Evolutionary conservation across 1,140 invertebrate genomes (phyloP).

Genomic region (Drosophila chauvacae): DNA sequence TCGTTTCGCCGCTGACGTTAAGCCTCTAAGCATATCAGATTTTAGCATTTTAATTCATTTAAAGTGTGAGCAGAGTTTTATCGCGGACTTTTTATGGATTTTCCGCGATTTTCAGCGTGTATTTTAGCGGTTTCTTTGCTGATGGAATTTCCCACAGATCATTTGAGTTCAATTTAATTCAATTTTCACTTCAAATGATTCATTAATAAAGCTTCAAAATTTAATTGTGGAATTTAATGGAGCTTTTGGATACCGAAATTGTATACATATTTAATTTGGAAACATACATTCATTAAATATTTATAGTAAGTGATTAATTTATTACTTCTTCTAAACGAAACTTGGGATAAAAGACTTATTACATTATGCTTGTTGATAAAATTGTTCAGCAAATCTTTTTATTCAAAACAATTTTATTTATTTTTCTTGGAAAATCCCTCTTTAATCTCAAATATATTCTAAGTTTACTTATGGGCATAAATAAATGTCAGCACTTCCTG

Average conservation of each 20-base stretch:
- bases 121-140: slow-evolving; percentile 27
- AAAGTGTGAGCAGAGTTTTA: slow-evolving; percentile 43
- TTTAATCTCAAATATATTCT: slow-evolving; percentile 1
- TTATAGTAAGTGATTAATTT: neutral
- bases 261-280: neutral
- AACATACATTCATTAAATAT: neutral
- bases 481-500: slow-evolving; percentile 64
- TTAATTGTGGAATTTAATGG: neutral
- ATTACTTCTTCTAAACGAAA: neutral
- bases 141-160: slow-evolving; percentile 9
- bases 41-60: slow-evolving; percentile 63
- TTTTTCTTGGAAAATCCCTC: neutral
- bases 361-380: neutral
- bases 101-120: neutral
- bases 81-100: slow-evolving; percentile 1
- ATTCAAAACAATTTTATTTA: neutral
- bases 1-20: slow-evolving; percentile 29
- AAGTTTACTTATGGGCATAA: slow-evolving; percentile 60
- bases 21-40: slow-evolving; percentile 62
- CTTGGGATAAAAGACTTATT: neutral
- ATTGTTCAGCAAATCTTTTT: neutral
- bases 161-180: slow-evolving; percentile 11
- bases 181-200: slow-evolving; percentile 23
- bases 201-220: slow-evolving; percentile 22
- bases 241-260: neutral